Percentiles rank a stretch among this genome's conserved stretches.
Conservation (phyloP, 2,888 invertebrate species). For the Synanthedon vespiformis region DNA sequence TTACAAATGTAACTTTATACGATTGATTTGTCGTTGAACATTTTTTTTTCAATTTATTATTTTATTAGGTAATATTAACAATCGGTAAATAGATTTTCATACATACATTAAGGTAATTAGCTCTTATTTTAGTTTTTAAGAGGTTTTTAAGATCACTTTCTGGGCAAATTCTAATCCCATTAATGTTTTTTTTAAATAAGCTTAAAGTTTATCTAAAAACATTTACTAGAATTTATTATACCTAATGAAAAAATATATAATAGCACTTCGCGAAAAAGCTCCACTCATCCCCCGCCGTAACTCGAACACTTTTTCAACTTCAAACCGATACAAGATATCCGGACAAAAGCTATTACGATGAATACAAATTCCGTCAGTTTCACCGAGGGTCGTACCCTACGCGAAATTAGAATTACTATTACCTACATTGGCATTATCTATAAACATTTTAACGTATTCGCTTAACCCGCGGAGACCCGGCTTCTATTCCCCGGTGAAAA, state of each 20-base stretch:
- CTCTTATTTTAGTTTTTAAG: no score
- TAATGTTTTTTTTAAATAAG: no score
- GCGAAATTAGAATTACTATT: constrained; percentile 55
- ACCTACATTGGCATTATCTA: constrained; percentile 62
- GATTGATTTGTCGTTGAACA: no score
- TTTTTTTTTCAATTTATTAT: no score
- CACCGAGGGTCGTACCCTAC: constrained; percentile 27
- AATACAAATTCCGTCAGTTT: constrained; percentile 52
- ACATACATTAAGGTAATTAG: no score
- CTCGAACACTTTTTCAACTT: constrained; percentile 27
- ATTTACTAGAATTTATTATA: not conserved
- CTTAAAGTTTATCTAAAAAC: no score
- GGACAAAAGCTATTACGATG: constrained; percentile 52
- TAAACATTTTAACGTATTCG: constrained; percentile 67
- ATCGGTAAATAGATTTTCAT: no score
- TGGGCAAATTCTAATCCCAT: no score
- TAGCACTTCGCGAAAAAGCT: not conserved
- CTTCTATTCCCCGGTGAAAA: constrained; percentile 48
- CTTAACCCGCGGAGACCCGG: constrained; percentile 66
- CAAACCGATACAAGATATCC: constrained; percentile 36
- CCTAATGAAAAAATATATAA: not conserved
- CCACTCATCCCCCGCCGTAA: constrained; percentile 16
- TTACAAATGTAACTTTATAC: no score
- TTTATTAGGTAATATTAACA: no score
- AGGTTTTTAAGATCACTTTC: no score